Evolutionary conservation across 2,113 vertebrate genomes (phyloP).

Genomic region (Gallinago paraguaiae): DNA sequence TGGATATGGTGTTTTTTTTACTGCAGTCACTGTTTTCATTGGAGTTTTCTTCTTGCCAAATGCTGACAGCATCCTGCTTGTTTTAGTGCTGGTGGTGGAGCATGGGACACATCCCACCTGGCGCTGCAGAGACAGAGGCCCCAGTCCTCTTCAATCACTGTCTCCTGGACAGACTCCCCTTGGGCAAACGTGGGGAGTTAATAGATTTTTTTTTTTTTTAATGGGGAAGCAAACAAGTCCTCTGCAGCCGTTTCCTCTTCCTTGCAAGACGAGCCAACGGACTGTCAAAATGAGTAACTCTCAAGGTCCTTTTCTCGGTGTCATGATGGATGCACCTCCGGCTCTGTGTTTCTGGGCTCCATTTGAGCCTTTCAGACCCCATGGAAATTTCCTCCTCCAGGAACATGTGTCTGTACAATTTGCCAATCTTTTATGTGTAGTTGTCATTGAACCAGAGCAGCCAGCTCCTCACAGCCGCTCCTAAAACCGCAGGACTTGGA

Average conservation of each 20-base stretch:
- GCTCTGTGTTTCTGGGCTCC: background rate
- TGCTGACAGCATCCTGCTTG: background rate
- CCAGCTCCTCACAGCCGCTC: background rate
- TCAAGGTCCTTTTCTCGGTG: background rate
- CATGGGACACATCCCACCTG: rapidly evolving
- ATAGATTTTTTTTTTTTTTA: background rate
- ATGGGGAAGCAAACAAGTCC: background rate
- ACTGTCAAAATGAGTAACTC: background rate
- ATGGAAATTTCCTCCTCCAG: background rate
- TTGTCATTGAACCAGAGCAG: background rate
- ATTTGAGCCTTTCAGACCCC: background rate
- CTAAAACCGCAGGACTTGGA: background rate
- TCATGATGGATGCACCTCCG: background rate
- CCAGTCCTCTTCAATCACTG: background rate
- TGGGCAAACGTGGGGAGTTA: background rate
- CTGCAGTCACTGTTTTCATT: background rate
- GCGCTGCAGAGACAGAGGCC: background rate
- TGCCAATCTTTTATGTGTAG: background rate
- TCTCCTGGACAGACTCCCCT: background rate
- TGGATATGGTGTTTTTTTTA: background rate
- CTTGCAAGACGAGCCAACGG: background rate
- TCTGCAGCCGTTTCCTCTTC: background rate
- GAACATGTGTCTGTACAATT: background rate
- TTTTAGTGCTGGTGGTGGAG: background rate
- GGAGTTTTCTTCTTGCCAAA: background rate